Base-by-base conservation (phyloP, 2,888 invertebrate genomes). In the Liodrosophila aerea region DNA sequence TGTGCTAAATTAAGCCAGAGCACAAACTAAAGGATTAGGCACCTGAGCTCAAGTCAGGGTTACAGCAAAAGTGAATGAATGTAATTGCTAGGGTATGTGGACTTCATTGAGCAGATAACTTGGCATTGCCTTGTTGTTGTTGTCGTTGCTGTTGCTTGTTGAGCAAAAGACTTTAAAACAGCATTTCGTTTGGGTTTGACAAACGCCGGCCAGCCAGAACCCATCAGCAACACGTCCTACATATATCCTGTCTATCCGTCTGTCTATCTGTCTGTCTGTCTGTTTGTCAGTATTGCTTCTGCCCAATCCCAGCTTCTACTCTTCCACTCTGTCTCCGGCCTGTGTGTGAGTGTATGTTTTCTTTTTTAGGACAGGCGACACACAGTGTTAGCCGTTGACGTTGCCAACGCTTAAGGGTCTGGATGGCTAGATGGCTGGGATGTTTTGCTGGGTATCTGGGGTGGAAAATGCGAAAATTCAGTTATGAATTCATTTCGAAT, bases 401-500 rank as follows among this genome's bases (percentile, higher is more conserved):
- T 64, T 70, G 59, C 61, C 40, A 49, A 36, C 57, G 68, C 57
- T 67, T 31, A 49, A 62, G 63, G 73, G 68, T 43, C 67, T 54
- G 51, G 22, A 22, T 22, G 22, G 16, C 34, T 34, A 59, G 50
- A 8, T 12, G 34, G 12, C 31, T 49, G 47, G 15, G 31, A 3
- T 29, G 46, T 40, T 7, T 49, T 44, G 27, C 8, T 46, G 43
- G 44, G 11, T 40, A 7, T 41, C 45, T 71, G 47, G 68, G 71
- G 68, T 68, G 64, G 73, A 73, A 72, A 71, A 75, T 82, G 78
- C 68, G 87, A 83, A 88, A 88, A 88, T 88, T 87, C 86, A 88
- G 88, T 88, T 88, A 88, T 88, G 88, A 88, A 88, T 88, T 88
- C 88, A 88, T 88, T 88, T 88, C 88, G 87, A 88, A 88, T 87